Percentiles rank a stretch among this genome's conserved stretches.
These are phyloP conservation scores for Noctilio leporinus DNA, from an alignment of 2,113 vertebrate species.

Conservation along the genomic window DNA sequence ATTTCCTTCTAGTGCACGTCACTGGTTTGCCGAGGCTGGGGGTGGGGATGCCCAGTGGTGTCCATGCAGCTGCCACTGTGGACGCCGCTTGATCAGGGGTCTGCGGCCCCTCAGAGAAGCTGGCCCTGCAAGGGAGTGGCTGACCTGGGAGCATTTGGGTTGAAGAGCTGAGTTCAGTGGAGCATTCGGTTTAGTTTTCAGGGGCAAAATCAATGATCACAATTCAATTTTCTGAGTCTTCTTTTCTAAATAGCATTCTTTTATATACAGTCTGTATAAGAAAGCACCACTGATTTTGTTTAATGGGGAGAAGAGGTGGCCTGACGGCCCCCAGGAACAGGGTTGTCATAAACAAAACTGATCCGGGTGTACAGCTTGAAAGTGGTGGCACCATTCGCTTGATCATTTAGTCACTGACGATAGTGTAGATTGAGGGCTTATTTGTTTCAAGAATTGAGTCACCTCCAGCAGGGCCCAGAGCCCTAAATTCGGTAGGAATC, in stretches of 20 bases:
- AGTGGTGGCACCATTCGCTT: background rate
- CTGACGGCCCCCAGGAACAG: background rate
- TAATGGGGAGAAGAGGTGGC: background rate
- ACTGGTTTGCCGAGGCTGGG: background rate
- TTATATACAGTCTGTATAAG: background rate
- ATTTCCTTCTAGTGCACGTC: conserved; percentile 11
- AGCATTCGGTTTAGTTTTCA: background rate
- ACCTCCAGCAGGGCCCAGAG: background rate
- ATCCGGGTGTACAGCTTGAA: background rate
- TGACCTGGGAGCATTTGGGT: background rate
- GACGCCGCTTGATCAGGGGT: background rate
- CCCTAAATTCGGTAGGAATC: conserved; percentile 5
- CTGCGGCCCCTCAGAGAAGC: background rate
- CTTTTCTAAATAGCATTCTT: background rate
- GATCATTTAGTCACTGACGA: background rate
- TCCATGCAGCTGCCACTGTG: background rate
- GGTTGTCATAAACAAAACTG: background rate
- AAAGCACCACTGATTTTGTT: background rate
- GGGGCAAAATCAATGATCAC: background rate
- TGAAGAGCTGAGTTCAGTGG: background rate
- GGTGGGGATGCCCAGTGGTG: conserved; percentile 43
- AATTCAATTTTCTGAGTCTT: background rate
- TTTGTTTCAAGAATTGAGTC: background rate
- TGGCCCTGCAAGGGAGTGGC: background rate
- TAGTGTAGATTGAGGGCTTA: background rate